A percentile compares a stretch with the other conserved stretches of the same genome.
These are phyloP conservation scores for Pedetes capensis DNA, from an alignment of 2,113 vertebrate genomes.

Conservation along the genomic window DNA sequence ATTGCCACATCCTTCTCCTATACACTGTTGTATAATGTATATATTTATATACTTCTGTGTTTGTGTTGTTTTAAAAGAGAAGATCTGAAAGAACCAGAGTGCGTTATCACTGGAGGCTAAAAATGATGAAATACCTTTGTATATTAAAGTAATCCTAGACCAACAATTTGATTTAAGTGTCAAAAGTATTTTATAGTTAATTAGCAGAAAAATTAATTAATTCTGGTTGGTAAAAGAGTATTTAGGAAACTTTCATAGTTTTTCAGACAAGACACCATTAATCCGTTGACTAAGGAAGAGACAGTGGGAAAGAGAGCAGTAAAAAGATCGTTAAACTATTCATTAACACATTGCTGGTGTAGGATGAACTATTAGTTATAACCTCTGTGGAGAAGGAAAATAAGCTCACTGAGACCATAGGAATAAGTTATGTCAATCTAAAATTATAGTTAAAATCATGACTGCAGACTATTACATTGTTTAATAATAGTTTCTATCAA, in stretches of 20 bases:
- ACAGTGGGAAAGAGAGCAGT: background rate
- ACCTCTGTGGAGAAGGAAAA: background rate
- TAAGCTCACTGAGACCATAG: background rate
- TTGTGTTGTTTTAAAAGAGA: background rate
- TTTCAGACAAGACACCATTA: background rate
- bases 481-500: background rate
- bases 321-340: background rate
- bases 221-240: background rate
- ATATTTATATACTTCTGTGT: background rate
- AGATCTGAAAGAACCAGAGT: background rate
- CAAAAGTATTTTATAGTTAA: background rate
- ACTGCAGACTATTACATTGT: background rate
- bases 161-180: background rate
- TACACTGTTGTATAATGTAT: too few species aligned
- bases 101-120: background rate
- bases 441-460: background rate
- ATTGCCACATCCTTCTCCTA: too few species aligned
- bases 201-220: background rate
- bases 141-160: background rate
- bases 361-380: constrained; percentile 25
- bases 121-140: background rate
- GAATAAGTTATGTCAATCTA: constrained; percentile 25
- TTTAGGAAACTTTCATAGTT: background rate
- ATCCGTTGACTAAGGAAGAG: background rate
- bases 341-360: background rate